Base-by-base conservation (phyloP, 2,888 invertebrate genomes). In the Caenorhabditis virilis region DNA sequence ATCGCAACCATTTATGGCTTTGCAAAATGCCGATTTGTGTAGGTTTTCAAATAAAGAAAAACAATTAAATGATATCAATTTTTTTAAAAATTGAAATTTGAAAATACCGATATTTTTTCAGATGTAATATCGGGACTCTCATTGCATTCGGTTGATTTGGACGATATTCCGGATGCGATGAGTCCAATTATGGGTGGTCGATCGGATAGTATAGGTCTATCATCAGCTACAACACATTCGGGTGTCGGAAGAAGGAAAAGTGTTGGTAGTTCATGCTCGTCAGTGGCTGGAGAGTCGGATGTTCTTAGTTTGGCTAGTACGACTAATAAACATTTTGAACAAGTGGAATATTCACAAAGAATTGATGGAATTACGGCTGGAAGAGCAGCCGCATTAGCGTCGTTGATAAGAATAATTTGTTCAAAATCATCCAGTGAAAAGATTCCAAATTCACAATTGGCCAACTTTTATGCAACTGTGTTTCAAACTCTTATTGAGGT, bases 341-440 rank as follows among this genome's bases (percentile, higher is more conserved):
- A 49, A 15, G 54, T 48, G 13, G 68, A 56, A 11, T 43, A 57
- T 16, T 4, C 22, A 15, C 57, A 57, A 6, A 15, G 41, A 16
- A 49, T 66, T 6, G 66, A 66, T 26, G 73, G 73, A 15, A 62
- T 73, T 38, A 65, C 62, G 9, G 73, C 73, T 1, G 74, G 71
- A 20, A 58, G 71, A 51, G 74, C 74, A 4, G 69, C 71, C 13
- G 74, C 74, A 11, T 42, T 74, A 9, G 66, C 67, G 9, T 90
- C 95, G 2, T 86, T 98, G 22, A 97, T 97, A 52, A 88, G 95
- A 78, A 93, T 97, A 82, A 91, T 98, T 84, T 95, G 93, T 84
- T 90, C 95, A 0, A 94, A 94, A 85, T 93, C 92, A 85, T 92
- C 93, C 1, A 91, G 91, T 38, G 95, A 95, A 86, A 90, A 91